Percentiles rank a stretch among this genome's conserved stretches.
These are phyloP conservation scores for Pogoniulus pusillus DNA, from an alignment of 2,797 vertebrate species.

Conservation along the genomic window DNA sequence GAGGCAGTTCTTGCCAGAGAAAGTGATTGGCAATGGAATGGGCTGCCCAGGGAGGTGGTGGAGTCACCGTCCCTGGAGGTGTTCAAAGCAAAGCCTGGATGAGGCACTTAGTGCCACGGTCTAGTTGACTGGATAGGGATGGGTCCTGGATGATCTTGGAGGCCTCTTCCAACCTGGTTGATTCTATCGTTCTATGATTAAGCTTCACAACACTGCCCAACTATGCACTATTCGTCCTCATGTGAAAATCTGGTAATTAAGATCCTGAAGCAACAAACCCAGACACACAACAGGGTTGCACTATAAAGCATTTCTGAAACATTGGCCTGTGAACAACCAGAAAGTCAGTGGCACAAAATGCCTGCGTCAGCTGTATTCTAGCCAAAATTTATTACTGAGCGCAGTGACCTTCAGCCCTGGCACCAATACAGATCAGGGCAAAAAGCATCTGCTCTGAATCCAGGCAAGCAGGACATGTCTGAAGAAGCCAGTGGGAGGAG, in stretches of 20 bases:
- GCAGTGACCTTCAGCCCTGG: conserved; percentile 54
- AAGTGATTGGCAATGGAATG: too few relatives aligned
- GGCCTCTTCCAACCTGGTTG: too few relatives aligned
- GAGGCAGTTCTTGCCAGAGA: too few relatives aligned
- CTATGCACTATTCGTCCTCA: background rate
- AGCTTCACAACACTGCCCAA: background rate
- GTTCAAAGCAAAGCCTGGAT: too few relatives aligned
- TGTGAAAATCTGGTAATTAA: background rate
- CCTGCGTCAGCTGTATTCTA: background rate
- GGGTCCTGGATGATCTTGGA: too few relatives aligned
- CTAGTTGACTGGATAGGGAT: too few relatives aligned
- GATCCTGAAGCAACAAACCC: background rate
- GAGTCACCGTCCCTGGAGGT: too few relatives aligned
- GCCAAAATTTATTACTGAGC: conserved; percentile 39
- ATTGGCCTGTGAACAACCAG: background rate
- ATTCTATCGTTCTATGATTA: too few relatives aligned
- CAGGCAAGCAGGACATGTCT: background rate
- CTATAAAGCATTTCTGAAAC: background rate
- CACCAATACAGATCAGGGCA: background rate
- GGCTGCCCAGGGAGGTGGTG: too few relatives aligned
- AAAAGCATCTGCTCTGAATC: background rate
- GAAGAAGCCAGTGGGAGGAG: background rate
- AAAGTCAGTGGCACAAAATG: background rate
- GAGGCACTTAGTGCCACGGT: too few relatives aligned
- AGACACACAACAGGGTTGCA: background rate